Evolutionary conservation across 2,113 vertebrate species (phyloP).

Genomic region (Microcebus jonahi): DNA sequence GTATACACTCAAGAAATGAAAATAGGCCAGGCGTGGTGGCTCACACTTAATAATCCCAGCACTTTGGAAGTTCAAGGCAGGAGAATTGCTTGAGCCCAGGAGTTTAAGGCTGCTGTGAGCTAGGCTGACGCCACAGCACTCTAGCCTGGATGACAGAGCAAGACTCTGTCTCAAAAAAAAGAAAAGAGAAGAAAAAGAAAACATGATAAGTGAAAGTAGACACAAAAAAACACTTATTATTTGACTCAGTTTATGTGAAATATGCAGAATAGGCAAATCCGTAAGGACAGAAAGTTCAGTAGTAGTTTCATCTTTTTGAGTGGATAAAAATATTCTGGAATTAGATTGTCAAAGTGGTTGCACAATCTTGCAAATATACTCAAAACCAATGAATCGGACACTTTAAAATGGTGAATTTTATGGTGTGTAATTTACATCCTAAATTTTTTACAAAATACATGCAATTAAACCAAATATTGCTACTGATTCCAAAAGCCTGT

Average conservation of each 20-base stretch:
- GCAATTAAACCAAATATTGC: neutral
- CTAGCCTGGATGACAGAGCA: no score
- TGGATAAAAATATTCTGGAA: neutral
- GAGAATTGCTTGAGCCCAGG: no score
- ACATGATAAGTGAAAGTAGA: neutral
- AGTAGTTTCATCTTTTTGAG: neutral
- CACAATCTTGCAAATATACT: neutral
- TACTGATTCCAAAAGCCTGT: neutral
- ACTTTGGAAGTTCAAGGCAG: no score
- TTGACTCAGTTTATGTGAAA: neutral
- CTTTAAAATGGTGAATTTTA: neutral
- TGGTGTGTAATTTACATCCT: neutral
- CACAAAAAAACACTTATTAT: neutral
- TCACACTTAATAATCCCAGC: no score
- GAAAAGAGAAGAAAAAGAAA: no score
- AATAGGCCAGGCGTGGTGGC: neutral
- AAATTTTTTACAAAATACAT: neutral
- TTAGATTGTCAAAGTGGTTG: neutral
- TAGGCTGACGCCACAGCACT: no score
- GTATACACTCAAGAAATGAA: conserved; percentile 31
- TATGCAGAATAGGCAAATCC: neutral
- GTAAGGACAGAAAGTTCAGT: neutral
- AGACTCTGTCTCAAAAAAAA: no score
- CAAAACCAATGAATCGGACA: neutral
- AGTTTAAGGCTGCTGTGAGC: no score